A percentile compares a stretch with the other conserved stretches of the same genome.
Conservation (phyloP, 2,888 invertebrate species). For the Dasypolia templi region DNA sequence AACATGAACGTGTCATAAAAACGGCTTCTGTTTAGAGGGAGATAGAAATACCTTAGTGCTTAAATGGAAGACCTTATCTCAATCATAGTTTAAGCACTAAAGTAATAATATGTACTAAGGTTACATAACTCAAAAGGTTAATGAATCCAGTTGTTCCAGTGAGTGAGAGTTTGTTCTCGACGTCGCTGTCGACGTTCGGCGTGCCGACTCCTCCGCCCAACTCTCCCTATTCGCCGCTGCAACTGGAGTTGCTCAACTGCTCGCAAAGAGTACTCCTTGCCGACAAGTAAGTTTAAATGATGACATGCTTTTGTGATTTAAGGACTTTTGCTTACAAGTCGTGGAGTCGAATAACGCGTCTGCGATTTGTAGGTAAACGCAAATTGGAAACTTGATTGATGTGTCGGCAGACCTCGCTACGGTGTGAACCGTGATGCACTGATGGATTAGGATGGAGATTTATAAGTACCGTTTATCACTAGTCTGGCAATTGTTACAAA, state of each 20-base stretch:
- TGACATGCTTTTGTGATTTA: constrained; percentile 20
- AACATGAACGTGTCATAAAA: constrained; percentile 1
- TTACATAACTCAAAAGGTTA: constrained; percentile 58
- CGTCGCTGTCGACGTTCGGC: constrained; percentile 92
- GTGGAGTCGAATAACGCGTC: constrained; percentile 2
- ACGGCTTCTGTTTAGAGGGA: constrained; percentile 20
- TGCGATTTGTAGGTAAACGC: constrained; percentile 20
- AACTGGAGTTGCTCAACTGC: constrained; percentile 92
- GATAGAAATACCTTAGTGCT: constrained; percentile 38
- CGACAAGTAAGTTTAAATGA: constrained; percentile 81
- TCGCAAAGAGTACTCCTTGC: constrained; percentile 87
- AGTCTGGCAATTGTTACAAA: constrained; percentile 2
- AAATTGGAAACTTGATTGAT: constrained; percentile 23
- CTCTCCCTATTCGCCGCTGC: constrained; percentile 92
- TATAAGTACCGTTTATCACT: background rate
- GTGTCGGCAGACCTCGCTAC: constrained; percentile 7
- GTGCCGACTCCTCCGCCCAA: constrained; percentile 93
- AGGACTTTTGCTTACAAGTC: constrained; percentile 7
- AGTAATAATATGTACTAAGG: constrained; percentile 55
- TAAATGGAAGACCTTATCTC: constrained; percentile 25
- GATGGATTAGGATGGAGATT: background rate
- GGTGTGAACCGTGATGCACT: constrained; percentile 21
- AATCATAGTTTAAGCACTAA: constrained; percentile 38
- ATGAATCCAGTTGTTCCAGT: constrained; percentile 82
- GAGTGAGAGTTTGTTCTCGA: constrained; percentile 92